Conservation (phyloP, 2,797 vertebrate genomes). For the Psittacula derbiana region DNA sequence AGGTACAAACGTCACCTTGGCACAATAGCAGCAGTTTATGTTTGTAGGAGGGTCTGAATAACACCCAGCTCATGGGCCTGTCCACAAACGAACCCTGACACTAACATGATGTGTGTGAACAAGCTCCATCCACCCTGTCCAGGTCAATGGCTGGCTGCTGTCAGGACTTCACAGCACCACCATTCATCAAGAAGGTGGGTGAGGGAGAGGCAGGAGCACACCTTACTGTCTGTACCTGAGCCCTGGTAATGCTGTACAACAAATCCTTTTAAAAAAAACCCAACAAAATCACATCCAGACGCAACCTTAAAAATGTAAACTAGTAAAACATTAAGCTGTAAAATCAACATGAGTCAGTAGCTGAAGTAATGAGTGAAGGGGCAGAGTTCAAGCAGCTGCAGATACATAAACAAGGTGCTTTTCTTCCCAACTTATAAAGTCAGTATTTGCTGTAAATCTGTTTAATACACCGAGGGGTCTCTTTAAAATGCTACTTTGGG, state of each 20-base stretch:
- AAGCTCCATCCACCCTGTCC: neutral
- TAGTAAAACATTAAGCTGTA: neutral
- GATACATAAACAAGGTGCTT: neutral
- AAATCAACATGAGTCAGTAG: constrained; percentile 30
- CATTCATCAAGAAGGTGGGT: too few relatives aligned
- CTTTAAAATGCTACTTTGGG: neutral
- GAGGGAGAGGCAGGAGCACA: neutral
- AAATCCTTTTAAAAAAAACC: neutral
- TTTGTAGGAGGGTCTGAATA: neutral
- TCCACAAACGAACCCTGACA: neutral
- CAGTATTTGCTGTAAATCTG: neutral
- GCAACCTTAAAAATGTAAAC: constrained; percentile 5
- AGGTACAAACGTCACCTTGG: neutral
- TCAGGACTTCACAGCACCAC: neutral
- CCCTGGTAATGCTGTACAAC: neutral
- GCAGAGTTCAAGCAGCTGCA: neutral
- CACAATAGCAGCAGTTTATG: fast-evolving
- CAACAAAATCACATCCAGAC: neutral
- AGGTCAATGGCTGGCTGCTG: neutral
- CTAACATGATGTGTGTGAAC: fast-evolving
- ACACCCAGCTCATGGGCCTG: neutral
- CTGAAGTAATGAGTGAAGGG: neutral
- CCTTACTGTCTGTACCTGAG: neutral
- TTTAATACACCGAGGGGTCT: fast-evolving
- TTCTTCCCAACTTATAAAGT: neutral